Conservation (phyloP, 2,113 vertebrate genomes). For the Formicarius rufipectus region DNA sequence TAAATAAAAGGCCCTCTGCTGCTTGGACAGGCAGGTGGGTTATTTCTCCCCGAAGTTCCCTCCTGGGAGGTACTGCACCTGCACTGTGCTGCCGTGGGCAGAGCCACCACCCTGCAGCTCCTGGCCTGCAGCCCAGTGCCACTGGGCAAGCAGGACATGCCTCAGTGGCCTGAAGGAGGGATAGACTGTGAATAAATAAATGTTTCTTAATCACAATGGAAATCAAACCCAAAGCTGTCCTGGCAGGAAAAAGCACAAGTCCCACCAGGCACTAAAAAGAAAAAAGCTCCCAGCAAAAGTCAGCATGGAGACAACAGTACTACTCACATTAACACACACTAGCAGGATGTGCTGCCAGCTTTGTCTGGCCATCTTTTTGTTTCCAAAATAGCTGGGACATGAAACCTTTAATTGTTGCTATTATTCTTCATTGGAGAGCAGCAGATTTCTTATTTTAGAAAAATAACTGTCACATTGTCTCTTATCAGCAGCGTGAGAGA, state of each 20-base stretch:
- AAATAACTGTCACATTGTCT: neutral
- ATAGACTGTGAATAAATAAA: neutral
- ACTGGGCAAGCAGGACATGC: neutral
- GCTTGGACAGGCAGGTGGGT: neutral
- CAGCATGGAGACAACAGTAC: neutral
- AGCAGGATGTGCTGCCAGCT: accelerated
- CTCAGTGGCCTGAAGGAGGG: neutral
- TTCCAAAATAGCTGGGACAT: slow-evolving; percentile 8
- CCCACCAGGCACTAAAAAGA: neutral
- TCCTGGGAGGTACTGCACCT: neutral
- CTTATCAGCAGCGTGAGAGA: neutral
- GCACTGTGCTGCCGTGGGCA: neutral
- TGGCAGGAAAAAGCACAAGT: neutral
- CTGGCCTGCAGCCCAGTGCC: accelerated
- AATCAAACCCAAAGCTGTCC: neutral
- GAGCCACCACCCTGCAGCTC: neutral
- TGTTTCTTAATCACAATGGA: neutral
- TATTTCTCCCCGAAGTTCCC: neutral
- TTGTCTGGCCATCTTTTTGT: neutral
- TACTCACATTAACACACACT: neutral
- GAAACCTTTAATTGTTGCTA: neutral
- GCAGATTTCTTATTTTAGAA: neutral
- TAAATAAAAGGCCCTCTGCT: neutral
- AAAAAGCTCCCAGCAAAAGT: neutral
- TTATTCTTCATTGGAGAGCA: neutral